Evolutionary conservation across 2,113 vertebrate genomes (phyloP).

Genomic region (Ploceus nigricollis): DNA sequence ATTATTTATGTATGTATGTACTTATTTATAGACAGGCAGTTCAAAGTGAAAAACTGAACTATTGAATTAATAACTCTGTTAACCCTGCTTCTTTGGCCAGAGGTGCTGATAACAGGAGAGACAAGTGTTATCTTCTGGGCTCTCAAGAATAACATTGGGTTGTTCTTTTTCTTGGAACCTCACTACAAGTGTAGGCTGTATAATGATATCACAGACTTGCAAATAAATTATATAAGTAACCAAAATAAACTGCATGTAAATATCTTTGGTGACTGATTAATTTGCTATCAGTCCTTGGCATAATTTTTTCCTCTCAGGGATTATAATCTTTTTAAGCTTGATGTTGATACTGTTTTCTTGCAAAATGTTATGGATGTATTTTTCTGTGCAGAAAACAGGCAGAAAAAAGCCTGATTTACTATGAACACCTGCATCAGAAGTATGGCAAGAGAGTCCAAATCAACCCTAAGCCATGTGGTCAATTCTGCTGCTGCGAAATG

Average conservation of each 20-base stretch:
- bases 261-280: background rate
- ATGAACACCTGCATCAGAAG: conserved; percentile 71
- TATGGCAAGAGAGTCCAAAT: conserved; percentile 73
- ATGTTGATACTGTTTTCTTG: background rate
- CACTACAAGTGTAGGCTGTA: background rate
- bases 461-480: conserved; percentile 80
- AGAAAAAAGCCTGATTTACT: conserved; percentile 87
- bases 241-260: background rate
- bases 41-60: background rate
- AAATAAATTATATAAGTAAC: background rate
- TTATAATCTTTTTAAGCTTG: background rate
- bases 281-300: background rate
- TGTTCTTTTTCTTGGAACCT: background rate
- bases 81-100: background rate
- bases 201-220: background rate
- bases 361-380: background rate
- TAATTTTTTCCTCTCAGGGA: background rate
- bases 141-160: background rate
- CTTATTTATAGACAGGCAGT: background rate
- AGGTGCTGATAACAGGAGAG: background rate
- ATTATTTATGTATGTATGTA: background rate
- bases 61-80: background rate
- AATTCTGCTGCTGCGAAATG: conserved; percentile 82
- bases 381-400: conserved; percentile 77
- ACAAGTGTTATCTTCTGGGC: background rate